Evolutionary conservation across 2,113 vertebrate genomes (phyloP).

Genomic region (Diglossa brunneiventris): DNA sequence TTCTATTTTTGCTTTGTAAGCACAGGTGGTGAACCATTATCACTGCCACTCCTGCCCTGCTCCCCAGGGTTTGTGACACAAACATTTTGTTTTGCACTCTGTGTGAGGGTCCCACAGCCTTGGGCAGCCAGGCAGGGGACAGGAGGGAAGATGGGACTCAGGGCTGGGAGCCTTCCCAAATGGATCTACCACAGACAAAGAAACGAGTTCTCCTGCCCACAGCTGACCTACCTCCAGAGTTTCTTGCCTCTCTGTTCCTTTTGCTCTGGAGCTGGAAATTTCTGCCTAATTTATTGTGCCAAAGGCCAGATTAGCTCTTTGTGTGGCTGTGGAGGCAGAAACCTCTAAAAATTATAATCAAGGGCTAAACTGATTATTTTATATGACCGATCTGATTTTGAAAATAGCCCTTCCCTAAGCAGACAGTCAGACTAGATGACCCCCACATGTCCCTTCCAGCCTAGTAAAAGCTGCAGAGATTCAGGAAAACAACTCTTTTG

Average conservation of each 20-base stretch:
- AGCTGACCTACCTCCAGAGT: background rate
- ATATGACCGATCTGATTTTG: background rate
- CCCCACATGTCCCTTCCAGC: background rate
- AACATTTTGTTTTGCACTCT: rapidly evolving
- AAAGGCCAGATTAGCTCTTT: background rate
- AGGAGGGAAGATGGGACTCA: background rate
- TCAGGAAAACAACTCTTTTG: background rate
- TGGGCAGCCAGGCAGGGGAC: background rate
- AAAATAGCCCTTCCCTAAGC: background rate
- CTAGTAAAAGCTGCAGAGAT: background rate
- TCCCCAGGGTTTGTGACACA: background rate
- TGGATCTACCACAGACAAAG: background rate
- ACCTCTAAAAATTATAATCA: background rate
- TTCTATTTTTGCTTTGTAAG: background rate
- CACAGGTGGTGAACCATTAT: background rate
- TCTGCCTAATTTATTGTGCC: background rate
- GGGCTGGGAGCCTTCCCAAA: background rate
- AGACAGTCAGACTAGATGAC: background rate
- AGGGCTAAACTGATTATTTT: background rate
- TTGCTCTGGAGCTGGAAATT: background rate
- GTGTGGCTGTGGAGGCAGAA: background rate
- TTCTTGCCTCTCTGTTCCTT: background rate
- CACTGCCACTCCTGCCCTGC: background rate
- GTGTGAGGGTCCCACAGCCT: background rate
- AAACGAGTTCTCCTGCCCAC: background rate